Evolutionary conservation across 2,113 vertebrate species (phyloP), one percentile per base, ranked within the genome.

Genomic region (Ctenomys sociabilis): DNA sequence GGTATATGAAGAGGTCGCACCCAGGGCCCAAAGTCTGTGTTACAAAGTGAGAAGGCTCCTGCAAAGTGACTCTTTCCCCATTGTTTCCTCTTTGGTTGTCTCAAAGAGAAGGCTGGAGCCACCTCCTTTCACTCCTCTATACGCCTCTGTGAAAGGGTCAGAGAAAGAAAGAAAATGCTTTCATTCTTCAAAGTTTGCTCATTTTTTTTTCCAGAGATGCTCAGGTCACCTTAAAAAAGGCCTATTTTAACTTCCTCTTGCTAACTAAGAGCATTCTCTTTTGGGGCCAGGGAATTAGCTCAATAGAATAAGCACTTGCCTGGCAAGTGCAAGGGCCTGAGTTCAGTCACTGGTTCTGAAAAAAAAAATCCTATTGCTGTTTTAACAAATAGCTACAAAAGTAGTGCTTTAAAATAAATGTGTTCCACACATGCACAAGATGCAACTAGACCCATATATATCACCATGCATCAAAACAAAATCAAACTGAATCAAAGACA

Each of bases 1-100:
- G 3, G 6, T 57, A 26, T 49, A 17, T 80, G 66, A 80, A 93
- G 73, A 85, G 21, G 57, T 5, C 66, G 7, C 37, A 45, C 9
- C 2, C 30, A 19, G 11, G 28, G 14, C 43, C 61, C n/a, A 77
- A 90, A 49, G 40, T 91, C 45, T 85, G 49, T 59, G 9, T 61
- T 57, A 40, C 52, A 64, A 45, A 17, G 5, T 30, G 52, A 52
- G 4, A 85, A 85, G 49, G 0, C 5, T 12, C 43, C 72, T 87
- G n/a, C 17, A 93, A 80, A 52, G 3, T 12, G 78, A 40, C 37
- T 70, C 37, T 90, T 96, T 91, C 35, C 75, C 87, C 87, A 66
- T 8, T 66, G 4, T 80, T 21, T 88, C 75, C 16, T 77, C 49
- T 19, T 66, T 61, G 68, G 16, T 37, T 85, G 85, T 35, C 37